These are phyloP conservation scores for Thalassoma bifasciatum DNA, from an alignment of 2,113 vertebrate genomes.

Conservation along the genomic window DNA sequence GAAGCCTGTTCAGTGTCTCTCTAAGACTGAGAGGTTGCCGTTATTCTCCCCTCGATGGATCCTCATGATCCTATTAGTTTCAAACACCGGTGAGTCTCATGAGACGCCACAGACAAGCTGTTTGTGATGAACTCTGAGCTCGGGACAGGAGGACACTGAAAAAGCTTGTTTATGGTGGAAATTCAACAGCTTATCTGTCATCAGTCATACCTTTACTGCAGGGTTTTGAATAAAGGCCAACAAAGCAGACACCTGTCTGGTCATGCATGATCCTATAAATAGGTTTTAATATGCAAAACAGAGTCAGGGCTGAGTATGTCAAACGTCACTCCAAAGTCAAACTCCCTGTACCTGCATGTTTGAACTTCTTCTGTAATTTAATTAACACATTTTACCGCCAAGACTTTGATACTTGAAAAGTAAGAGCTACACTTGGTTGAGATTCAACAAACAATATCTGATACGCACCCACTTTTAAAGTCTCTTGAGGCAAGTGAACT, in stretches of 20 bases:
- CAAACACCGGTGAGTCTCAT: slow-evolving; percentile 19
- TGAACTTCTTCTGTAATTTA: background rate
- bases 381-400: background rate
- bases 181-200: slow-evolving; percentile 1
- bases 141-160: slow-evolving; percentile 26
- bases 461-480: no score
- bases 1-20: slow-evolving; percentile 29
- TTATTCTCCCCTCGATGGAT: slow-evolving; percentile 57
- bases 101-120: slow-evolving; percentile 46
- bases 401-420: background rate
- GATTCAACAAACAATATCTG: no score
- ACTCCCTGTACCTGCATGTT: background rate
- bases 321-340: background rate
- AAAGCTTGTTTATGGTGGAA: slow-evolving; percentile 8
- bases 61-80: slow-evolving; percentile 54
- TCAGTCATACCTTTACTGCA: background rate
- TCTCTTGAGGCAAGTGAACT: no score
- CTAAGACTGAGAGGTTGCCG: slow-evolving; percentile 42
- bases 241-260: background rate
- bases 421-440: no score
- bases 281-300: background rate
- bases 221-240: slow-evolving; percentile 2
- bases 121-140: slow-evolving; percentile 19
- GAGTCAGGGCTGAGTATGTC: background rate
- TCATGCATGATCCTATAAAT: background rate